Conservation (phyloP, 1,140 invertebrate species). For the Dolichoris vasculosae region DNA sequence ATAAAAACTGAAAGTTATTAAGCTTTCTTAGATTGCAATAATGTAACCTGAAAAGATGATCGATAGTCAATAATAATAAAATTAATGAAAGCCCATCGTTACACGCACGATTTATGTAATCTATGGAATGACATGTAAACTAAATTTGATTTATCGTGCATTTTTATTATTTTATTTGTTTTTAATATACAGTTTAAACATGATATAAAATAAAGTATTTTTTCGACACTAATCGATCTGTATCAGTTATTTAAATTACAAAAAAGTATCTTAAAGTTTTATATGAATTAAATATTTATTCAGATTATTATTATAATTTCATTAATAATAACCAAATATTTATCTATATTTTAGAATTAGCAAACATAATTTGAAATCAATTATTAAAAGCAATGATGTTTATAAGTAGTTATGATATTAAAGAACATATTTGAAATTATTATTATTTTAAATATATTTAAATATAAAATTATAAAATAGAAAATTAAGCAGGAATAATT, state of each 20-base stretch:
- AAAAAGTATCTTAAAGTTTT: neutral
- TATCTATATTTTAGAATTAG: too few relatives aligned
- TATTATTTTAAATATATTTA: too few relatives aligned
- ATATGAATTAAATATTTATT: neutral
- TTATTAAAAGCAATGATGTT: neutral
- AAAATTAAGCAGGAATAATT: neutral
- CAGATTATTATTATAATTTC: too few relatives aligned
- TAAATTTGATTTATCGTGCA: too few relatives aligned
- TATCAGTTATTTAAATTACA: neutral
- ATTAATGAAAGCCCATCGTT: neutral
- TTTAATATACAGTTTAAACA: too few relatives aligned
- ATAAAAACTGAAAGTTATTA: too few relatives aligned
- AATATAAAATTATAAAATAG: too few relatives aligned
- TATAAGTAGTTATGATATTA: too few relatives aligned
- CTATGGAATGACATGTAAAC: too few relatives aligned
- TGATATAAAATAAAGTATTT: neutral
- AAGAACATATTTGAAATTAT: too few relatives aligned
- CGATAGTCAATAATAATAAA: neutral
- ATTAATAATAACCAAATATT: too few relatives aligned
- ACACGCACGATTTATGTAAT: too few relatives aligned
- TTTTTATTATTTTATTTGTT: neutral
- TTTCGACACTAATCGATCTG: neutral
- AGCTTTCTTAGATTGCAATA: neutral
- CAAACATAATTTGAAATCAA: neutral
- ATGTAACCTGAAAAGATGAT: neutral